Evolutionary conservation across 1,140 invertebrate genomes (phyloP).

Genomic region (Megalopta genalis): DNA sequence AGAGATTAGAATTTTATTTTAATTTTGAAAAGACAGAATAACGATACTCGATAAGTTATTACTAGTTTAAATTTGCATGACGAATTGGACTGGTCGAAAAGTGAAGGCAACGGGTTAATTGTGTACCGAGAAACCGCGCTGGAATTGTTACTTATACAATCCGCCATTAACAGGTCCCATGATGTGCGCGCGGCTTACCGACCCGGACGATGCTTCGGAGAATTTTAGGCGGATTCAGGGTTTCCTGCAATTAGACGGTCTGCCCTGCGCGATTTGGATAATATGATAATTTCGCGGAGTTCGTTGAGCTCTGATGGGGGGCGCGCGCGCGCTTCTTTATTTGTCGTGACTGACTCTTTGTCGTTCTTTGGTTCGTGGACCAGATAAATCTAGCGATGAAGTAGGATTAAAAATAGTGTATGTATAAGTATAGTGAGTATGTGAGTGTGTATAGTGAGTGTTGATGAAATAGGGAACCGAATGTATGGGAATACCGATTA

Average conservation of each 20-base stretch:
- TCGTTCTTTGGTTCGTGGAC: background rate
- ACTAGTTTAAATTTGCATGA: no score
- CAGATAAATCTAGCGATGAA: no score
- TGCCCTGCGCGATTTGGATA: background rate
- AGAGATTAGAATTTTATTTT: no score
- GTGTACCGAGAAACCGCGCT: background rate
- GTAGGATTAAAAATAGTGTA: no score
- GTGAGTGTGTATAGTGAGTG: no score
- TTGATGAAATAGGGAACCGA: no score
- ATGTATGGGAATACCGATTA: no score
- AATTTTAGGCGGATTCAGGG: slow-evolving; percentile 6
- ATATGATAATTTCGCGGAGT: background rate
- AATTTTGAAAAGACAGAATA: no score
- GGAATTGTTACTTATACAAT: slow-evolving; percentile 11
- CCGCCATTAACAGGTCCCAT: background rate
- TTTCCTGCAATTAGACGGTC: slow-evolving; percentile 4
- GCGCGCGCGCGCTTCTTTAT: background rate
- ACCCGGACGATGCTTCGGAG: background rate
- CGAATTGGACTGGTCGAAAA: no score
- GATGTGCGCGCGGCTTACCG: slow-evolving; percentile 1
- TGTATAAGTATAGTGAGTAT: no score
- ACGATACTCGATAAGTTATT: no score
- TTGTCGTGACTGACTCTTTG: background rate
- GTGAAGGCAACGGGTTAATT: no score
- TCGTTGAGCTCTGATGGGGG: background rate